Base-by-base conservation (phyloP, 1,140 invertebrate species). In the Drosophila nigrodunni region DNA sequence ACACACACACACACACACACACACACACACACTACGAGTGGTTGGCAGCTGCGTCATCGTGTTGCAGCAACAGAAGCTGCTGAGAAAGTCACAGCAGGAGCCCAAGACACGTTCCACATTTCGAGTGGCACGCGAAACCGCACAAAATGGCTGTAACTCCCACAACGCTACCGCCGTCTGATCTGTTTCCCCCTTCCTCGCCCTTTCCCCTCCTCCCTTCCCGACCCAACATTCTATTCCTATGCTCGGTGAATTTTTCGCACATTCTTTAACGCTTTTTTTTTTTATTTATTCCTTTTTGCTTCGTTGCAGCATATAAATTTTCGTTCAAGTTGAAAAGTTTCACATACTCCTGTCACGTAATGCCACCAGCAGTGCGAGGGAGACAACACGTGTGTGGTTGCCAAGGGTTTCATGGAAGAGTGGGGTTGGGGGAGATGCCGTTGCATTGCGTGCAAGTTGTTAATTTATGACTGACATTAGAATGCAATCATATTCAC, bases 401-500 rank as follows among this genome's bases (percentile, higher is more conserved):
- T 21, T 21, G 18, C 18, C 18, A 21, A 21, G 18, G 2, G 18
- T 2, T 21, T 21, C 18, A 21, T 21, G 18, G 18, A 2, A 21
- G 18, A 2, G 18, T 21, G 74, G 39, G 25, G 64, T 7, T 30
- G 8, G 61, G 5, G 44, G 18, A n/a, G 7, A 18, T 41, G 52
- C 9, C 10, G 21, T 37, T 44, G 34, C 57, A 49, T 25, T 41
- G 72, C 66, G 75, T 78, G 70, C 71, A 71, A 78, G 79, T 68
- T 62, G 83, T 83, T 87, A 87, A 87, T 87, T 87, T 87, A 87
- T 87, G 83, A 66, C 79, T 77, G 82, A 88, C 82, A 87, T 87
- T 87, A 87, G 82, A 87, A 87, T 88, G 82, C 82, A 87, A 87
- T 87, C 82, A 87, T 87, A 87, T 87, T 87, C 82, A 87, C 82